Evolutionary conservation across 1,140 invertebrate species (phyloP).

Genomic region (Calephelis nemesis): DNA sequence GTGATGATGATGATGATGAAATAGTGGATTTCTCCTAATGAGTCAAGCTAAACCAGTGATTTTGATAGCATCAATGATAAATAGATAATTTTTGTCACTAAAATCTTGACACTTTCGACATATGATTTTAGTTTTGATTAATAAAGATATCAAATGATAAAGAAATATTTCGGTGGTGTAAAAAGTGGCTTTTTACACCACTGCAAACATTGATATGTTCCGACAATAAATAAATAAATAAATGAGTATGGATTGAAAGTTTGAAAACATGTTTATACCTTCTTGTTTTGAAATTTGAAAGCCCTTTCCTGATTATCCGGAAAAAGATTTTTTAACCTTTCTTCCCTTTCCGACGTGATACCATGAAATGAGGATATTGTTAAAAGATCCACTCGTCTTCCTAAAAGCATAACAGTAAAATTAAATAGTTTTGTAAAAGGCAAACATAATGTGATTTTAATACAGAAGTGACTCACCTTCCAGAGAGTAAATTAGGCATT

Average conservation of each 20-base stretch:
- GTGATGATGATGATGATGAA: too few species aligned
- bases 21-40: background rate
- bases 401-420: conserved; percentile 36
- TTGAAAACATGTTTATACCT: conserved; percentile 73
- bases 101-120: too few species aligned
- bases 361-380: conserved; percentile 93
- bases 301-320: conserved; percentile 85
- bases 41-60: too few species aligned
- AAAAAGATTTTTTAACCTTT: conserved; percentile 87
- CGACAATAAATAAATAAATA: too few species aligned
- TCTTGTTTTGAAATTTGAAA: conserved; percentile 86
- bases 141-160: too few species aligned
- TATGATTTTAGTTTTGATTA: too few species aligned
- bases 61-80: too few species aligned
- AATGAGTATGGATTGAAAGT: too few species aligned
- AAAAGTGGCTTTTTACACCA: too few species aligned
- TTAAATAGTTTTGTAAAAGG: conserved; percentile 4
- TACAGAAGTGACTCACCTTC: conserved; percentile 80
- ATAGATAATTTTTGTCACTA: too few species aligned
- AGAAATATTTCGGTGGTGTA: too few species aligned
- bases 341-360: conserved; percentile 85
- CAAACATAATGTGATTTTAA: background rate
- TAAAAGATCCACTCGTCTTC: conserved; percentile 89
- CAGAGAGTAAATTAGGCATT: conserved; percentile 89
- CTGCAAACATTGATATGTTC: too few species aligned